Base-by-base conservation (phyloP, 1,140 invertebrate species). In the Odontomachus brunneus region DNA sequence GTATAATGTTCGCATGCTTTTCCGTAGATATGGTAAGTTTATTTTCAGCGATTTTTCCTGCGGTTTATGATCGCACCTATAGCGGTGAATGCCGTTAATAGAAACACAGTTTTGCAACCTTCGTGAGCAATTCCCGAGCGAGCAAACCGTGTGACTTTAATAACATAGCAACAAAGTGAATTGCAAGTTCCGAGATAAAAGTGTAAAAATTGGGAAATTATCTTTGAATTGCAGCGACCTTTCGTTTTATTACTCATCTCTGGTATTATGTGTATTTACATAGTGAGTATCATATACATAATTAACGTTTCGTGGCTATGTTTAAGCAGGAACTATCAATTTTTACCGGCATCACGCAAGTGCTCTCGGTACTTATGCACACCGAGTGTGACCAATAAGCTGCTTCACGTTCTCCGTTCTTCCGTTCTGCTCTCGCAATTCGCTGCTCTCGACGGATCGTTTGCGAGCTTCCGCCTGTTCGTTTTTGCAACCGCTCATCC, bases 381-480 rank as follows among this genome's bases (percentile, higher is more conserved):
- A 53, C 0, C 53, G 48, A 44, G 62, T 29, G 29, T 53, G n/a
- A 72, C 29, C 49, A 57, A 72, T 71, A 55, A 65, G 65, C 24
- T 22, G 57, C 62, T 62, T 38, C 78, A 19, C 26, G 69, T 48
- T 76, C 51, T 26, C 57, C 66, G n/a, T 78, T 86, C n/a, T n/a
- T 87, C 84, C 80, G 84, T 78, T 86, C 80, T 66, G 38, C 55
- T 76, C 33, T 71, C 14, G 29, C 24, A 26, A 51, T 44, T 7
- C 51, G 26, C 38, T 59, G 63, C 33, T 84, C 83, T 63, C 57
- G 57, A 19, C 57, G 44, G 51, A 82, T 55, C 71, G 17, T 33
- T 65, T 53, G 49, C 73, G 71, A 48, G 60, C 63, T 76, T 82
- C 69, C 75, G 67, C 38, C 55, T 29, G 5, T 59, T 33, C 76